Evolutionary conservation across 2,888 invertebrate genomes (phyloP).

Genomic region (Stramonita haemastoma): DNA sequence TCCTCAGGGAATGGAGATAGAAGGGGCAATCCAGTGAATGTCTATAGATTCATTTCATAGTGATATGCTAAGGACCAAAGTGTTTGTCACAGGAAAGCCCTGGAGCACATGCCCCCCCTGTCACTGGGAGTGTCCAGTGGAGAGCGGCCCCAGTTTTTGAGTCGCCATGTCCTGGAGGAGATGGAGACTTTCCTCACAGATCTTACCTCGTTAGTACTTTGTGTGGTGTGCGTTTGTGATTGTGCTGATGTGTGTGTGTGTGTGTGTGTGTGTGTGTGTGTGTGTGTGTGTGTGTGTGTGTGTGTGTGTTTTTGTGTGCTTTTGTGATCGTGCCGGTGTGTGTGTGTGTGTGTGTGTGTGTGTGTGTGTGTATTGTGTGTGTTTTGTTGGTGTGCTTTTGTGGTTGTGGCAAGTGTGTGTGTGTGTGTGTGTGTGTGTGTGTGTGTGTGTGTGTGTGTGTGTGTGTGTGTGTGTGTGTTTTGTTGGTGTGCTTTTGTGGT

Average conservation of each 20-base stretch:
- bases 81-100: slow-evolving; percentile 61
- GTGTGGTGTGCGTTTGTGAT: background rate
- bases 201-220: slow-evolving; percentile 67
- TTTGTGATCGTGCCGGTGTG: too few relatives aligned
- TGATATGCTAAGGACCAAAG: background rate
- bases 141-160: slow-evolving; percentile 73
- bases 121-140: slow-evolving; percentile 70
- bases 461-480: background rate
- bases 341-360: too few relatives aligned
- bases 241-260: background rate
- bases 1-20: too few relatives aligned
- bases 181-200: slow-evolving; percentile 72
- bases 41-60: background rate
- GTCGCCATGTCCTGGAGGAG: slow-evolving; percentile 72
- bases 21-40: too few relatives aligned
- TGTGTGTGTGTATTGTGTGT: too few relatives aligned
- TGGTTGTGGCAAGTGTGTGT: too few relatives aligned
- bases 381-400: too few relatives aligned
- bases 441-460: background rate
- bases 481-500: too few relatives aligned
- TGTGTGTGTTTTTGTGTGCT: background rate
- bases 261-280: background rate
- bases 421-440: too few relatives aligned
- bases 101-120: slow-evolving; percentile 74
- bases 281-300: background rate